Evolutionary conservation across 2,797 vertebrate genomes (phyloP).

Genomic region (Enteromius anoplus): DNA sequence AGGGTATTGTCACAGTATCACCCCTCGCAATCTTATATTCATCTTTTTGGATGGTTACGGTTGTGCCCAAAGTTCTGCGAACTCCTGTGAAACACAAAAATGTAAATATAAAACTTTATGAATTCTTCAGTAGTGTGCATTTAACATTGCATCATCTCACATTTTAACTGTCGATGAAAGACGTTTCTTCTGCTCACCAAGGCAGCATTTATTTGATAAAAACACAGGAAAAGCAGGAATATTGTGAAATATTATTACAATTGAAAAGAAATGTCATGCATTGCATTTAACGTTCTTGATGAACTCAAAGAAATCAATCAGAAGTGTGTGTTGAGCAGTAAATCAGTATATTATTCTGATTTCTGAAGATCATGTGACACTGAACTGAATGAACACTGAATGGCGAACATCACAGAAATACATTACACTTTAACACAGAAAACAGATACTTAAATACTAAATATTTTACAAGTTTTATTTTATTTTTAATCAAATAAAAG

Average conservation of each 20-base stretch:
- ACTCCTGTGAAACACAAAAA: constrained; percentile 1
- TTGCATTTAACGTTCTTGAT: not conserved
- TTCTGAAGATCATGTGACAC: not conserved
- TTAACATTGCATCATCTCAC: not conserved
- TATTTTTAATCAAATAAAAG: not conserved
- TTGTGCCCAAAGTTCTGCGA: constrained; percentile 33
- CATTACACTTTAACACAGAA: not conserved
- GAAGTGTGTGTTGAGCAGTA: not conserved
- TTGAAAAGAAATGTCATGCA: not conserved
- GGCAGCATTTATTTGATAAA: not conserved
- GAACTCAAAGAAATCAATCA: not conserved
- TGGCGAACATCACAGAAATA: no score
- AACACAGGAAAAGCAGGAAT: not conserved
- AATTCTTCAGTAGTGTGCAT: not conserved
- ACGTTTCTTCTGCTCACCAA: not conserved
- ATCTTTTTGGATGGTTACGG: not conserved
- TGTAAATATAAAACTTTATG: not conserved
- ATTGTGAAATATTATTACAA: not conserved
- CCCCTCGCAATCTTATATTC: constrained; percentile 66
- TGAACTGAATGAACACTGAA: no score
- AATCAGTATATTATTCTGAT: not conserved
- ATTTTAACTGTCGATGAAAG: not conserved
- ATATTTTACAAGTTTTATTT: not conserved
- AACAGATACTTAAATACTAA: not conserved
- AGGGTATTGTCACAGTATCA: constrained; percentile 68